Evolutionary conservation across 2,797 vertebrate species (phyloP).

Genomic region (Emys orbicularis): DNA sequence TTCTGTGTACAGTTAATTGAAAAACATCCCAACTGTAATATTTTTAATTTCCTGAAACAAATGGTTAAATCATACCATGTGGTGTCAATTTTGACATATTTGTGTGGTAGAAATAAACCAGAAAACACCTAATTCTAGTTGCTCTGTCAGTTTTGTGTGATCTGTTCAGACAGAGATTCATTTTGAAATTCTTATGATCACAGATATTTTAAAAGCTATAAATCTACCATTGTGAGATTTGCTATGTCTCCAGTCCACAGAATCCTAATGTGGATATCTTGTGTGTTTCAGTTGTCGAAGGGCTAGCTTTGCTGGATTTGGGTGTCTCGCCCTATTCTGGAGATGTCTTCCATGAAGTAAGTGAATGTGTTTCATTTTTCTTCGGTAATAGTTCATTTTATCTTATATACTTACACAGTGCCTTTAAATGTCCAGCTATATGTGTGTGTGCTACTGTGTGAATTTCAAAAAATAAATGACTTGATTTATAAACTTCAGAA

Average conservation of each 20-base stretch:
- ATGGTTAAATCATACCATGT: neutral
- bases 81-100: neutral
- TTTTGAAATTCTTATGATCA: accelerated
- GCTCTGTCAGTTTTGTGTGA: neutral
- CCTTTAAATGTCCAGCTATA: neutral
- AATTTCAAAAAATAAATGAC: neutral
- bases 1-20: neutral
- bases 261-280: slow-evolving; percentile 1
- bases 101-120: neutral
- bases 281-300: slow-evolving; percentile 92
- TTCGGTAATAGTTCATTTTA: neutral
- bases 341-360: slow-evolving; percentile 97
- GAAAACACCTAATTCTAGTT: neutral
- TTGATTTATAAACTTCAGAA: neutral
- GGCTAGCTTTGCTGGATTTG: slow-evolving; percentile 93
- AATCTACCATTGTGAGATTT: neutral
- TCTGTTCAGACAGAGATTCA: neutral
- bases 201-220: neutral
- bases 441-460: neutral
- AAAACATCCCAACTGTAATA: neutral
- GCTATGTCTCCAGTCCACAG: neutral
- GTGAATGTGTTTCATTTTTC: slow-evolving; percentile 54
- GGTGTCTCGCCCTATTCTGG: slow-evolving; percentile 96
- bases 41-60: neutral
- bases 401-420: neutral